These are phyloP conservation scores for Drosophila siamana DNA, from an alignment of 2,888 invertebrate species.

Conservation along the genomic window DNA sequence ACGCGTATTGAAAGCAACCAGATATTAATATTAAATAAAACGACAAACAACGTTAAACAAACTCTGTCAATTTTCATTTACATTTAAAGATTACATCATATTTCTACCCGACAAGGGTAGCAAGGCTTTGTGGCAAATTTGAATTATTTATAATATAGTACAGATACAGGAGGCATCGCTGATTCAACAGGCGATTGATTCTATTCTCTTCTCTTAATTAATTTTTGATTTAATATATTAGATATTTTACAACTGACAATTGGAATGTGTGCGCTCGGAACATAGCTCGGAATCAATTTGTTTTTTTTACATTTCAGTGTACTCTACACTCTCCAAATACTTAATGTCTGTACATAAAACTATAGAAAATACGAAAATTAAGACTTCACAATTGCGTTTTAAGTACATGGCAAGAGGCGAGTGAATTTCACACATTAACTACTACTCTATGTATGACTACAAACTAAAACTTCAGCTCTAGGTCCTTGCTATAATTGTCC, in stretches of 20 bases:
- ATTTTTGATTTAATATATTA: conserved; percentile 22
- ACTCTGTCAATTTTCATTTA: conserved; percentile 32
- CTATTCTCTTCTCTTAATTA: background rate
- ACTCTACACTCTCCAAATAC: conserved; percentile 15
- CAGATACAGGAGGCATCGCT: background rate
- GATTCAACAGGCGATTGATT: background rate
- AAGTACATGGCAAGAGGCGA: conserved; percentile 78
- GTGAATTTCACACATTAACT: background rate
- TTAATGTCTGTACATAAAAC: conserved; percentile 52
- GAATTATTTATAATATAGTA: background rate
- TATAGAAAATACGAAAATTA: conserved; percentile 44
- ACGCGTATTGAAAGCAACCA: conserved; percentile 81
- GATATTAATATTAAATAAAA: conserved; percentile 82
- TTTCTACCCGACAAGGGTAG: background rate
- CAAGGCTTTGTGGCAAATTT: background rate
- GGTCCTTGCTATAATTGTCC: conserved; percentile 60
- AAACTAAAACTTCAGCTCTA: conserved; percentile 44
- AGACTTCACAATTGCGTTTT: conserved; percentile 57
- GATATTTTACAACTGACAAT: conserved; percentile 26
- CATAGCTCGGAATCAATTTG: conserved; percentile 11
- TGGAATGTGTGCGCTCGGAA: conserved; percentile 44
- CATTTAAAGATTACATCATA: conserved; percentile 4
- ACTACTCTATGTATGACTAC: background rate
- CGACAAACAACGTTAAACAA: conserved; percentile 68
- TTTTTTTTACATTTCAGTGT: conserved; percentile 17